phyloP scores from a whole-genome alignment of 1,140 invertebrate species.

The Brachionus manjavacas region DNA sequence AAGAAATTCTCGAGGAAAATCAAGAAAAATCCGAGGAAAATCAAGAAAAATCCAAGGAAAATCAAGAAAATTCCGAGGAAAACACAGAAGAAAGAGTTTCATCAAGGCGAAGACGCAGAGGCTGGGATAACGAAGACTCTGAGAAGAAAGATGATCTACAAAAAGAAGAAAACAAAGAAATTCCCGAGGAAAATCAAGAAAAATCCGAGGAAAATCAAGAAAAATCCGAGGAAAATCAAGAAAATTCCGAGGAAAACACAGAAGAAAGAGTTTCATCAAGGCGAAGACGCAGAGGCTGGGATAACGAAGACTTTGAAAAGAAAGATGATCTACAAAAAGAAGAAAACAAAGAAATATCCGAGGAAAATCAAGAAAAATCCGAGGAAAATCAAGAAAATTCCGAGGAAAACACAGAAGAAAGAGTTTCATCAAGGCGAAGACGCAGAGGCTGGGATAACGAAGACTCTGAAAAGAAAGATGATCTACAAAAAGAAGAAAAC shows the following conservation, averaged over 20 bases:
- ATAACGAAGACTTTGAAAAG: not conserved
- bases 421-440: not conserved
- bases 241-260: no score
- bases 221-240: no score
- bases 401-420: not conserved
- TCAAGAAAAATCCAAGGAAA: not conserved
- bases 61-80: not conserved
- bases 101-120: not conserved
- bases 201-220: not conserved
- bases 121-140: not conserved
- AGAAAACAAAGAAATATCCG: not conserved
- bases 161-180: not conserved
- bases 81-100: not conserved
- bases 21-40: not conserved
- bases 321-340: not conserved
- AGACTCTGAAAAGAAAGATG: not conserved
- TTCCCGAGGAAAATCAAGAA: not conserved
- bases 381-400: not conserved
- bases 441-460: not conserved
- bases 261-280: not conserved
- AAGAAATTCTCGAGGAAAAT: not conserved
- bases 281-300: not conserved
- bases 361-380: not conserved
- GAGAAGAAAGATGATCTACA: not conserved
- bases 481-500: not conserved